Percentiles rank a stretch among this genome's conserved stretches.
These are phyloP conservation scores for Falco cherrug DNA, from an alignment of 2,797 vertebrate species.

Conservation along the genomic window DNA sequence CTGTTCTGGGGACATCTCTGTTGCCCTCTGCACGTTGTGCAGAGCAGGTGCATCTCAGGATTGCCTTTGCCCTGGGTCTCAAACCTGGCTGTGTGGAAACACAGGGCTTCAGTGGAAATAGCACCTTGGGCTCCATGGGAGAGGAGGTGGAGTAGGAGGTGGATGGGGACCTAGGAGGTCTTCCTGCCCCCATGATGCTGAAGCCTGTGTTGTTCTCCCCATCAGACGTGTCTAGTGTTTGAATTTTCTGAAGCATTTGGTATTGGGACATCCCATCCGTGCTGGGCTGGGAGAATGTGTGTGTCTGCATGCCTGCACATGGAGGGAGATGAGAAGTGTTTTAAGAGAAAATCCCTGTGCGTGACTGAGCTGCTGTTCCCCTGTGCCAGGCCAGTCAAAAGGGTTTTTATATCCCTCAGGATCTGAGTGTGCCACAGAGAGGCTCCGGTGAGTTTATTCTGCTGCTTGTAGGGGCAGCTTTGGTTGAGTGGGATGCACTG, in stretches of 20 bases:
- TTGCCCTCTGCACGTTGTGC: neutral
- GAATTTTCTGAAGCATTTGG: neutral
- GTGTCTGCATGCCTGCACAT: neutral
- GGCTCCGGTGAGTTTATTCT: neutral
- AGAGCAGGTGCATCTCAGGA: neutral
- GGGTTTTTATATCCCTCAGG: slow-evolving; percentile 71
- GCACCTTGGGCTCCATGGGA: neutral
- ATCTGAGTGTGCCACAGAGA: neutral
- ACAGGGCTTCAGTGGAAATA: neutral
- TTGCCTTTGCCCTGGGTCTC: neutral
- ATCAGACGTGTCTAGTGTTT: neutral
- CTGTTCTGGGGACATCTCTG: neutral
- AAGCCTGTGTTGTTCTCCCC: neutral
- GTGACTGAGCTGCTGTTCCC: slow-evolving; percentile 23
- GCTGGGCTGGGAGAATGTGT: neutral
- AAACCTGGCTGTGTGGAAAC: neutral
- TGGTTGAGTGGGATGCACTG: neutral
- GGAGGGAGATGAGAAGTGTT: neutral
- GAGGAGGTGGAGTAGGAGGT: neutral
- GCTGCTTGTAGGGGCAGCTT: neutral
- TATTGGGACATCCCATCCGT: neutral
- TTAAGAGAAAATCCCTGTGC: slow-evolving; percentile 16
- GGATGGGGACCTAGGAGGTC: neutral
- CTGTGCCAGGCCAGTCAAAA: slow-evolving; percentile 58
- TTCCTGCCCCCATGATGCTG: neutral